These are phyloP conservation scores for Dasyurus viverrinus DNA, from an alignment of 2,113 vertebrate genomes.

Conservation along the genomic window DNA sequence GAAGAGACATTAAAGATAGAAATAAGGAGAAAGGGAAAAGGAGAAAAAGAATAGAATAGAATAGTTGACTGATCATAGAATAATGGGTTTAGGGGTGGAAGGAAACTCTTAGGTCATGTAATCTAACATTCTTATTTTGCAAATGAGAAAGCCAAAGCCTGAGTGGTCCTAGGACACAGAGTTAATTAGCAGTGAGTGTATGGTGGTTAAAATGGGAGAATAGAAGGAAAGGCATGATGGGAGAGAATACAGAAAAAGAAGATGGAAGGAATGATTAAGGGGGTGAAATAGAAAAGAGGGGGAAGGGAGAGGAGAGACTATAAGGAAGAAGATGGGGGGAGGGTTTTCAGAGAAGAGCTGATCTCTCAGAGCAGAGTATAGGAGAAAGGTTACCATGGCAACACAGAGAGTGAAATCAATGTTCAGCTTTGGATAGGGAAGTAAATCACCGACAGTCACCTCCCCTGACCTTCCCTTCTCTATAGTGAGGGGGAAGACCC, in stretches of 20 bases:
- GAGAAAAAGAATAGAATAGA: neutral
- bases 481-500: neutral
- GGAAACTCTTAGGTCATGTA: neutral
- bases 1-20: neutral
- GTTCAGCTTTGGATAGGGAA: conserved; percentile 35
- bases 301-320: neutral
- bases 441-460: conserved; percentile 53
- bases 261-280: neutral
- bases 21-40: neutral
- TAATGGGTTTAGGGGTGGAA: neutral
- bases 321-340: conserved; percentile 45
- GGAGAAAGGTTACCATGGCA: conserved; percentile 76
- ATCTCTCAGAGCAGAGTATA: conserved; percentile 53
- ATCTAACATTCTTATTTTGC: neutral
- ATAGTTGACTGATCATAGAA: neutral
- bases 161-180: neutral
- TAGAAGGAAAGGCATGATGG: neutral
- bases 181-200: neutral
- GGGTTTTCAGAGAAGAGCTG: conserved; percentile 37
- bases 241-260: neutral
- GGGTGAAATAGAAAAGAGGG: neutral
- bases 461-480: neutral
- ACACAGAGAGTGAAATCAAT: conserved; percentile 67
- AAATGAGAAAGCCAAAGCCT: neutral
- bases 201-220: neutral